Percentiles rank a stretch among this genome's conserved stretches.
These are phyloP conservation scores for Propithecus perrieri DNA, from an alignment of 2,797 vertebrate genomes.

Conservation along the genomic window DNA sequence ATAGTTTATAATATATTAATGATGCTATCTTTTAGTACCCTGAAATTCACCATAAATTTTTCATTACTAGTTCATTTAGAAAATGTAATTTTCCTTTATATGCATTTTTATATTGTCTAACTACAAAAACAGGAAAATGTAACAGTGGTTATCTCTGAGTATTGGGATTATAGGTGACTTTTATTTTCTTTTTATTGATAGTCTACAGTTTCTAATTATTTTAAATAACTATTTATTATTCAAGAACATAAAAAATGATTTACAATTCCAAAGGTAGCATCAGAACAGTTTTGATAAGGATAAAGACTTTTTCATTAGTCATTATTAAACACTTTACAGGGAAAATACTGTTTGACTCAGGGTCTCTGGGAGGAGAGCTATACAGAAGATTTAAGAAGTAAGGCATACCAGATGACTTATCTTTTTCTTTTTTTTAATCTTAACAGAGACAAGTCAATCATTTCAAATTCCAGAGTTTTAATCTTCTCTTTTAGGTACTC, in stretches of 20 bases:
- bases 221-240: constrained; percentile 1
- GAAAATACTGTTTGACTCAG: not conserved
- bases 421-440: not conserved
- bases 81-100: not conserved
- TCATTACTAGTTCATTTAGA: not conserved
- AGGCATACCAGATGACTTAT: not conserved
- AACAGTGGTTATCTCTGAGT: not conserved
- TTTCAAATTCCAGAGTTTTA: not conserved
- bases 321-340: not conserved
- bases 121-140: not conserved
- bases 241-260: not conserved
- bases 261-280: not conserved
- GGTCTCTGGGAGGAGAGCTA: not conserved
- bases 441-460: not conserved
- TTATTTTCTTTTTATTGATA: not conserved
- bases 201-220: not conserved
- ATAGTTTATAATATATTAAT: not conserved
- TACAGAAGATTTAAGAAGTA: not conserved
- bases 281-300: not conserved
- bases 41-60: not conserved
- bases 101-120: not conserved
- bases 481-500: not conserved
- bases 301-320: not conserved
- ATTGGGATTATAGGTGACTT: not conserved
- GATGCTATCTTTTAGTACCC: not conserved